These are phyloP conservation scores for Limnephilus auricula DNA, from an alignment of 2,888 invertebrate genomes.

Conservation along the genomic window DNA sequence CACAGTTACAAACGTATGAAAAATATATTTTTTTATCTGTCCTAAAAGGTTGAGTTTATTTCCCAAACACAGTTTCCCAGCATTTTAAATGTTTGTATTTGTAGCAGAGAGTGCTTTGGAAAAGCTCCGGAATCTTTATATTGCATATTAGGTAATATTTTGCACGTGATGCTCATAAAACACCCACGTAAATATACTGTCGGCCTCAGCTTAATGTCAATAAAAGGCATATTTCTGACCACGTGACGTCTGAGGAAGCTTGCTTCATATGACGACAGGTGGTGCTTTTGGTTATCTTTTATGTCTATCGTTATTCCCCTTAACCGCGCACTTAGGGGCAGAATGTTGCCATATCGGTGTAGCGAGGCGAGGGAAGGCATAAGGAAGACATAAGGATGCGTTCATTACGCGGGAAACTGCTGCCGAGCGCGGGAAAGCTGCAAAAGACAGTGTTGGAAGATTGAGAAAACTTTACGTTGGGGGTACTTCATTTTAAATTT, in stretches of 20 bases:
- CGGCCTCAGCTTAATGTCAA: background rate
- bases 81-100: background rate
- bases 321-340: slow-evolving; percentile 43
- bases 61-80: background rate
- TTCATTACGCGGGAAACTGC: slow-evolving; percentile 38
- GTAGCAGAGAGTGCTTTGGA: background rate
- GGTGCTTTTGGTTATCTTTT: slow-evolving; percentile 47
- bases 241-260: slow-evolving; percentile 4
- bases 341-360: slow-evolving; percentile 8
- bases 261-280: slow-evolving; percentile 29
- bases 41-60: no score
- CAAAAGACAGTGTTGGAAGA: slow-evolving; percentile 11
- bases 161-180: slow-evolving; percentile 2
- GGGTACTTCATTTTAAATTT: slow-evolving; percentile 29
- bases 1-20: no score
- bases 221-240: slow-evolving; percentile 10
- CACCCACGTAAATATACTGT: background rate
- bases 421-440: slow-evolving; percentile 12
- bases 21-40: no score
- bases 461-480: slow-evolving; percentile 36
- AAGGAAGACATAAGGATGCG: slow-evolving; percentile 10
- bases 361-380: background rate
- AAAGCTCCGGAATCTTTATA: background rate
- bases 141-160: background rate
- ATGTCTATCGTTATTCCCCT: slow-evolving; percentile 53